Base-by-base conservation (phyloP, 92 coral and sea anemone genomes). In the Bergia puertoricense region DNA sequence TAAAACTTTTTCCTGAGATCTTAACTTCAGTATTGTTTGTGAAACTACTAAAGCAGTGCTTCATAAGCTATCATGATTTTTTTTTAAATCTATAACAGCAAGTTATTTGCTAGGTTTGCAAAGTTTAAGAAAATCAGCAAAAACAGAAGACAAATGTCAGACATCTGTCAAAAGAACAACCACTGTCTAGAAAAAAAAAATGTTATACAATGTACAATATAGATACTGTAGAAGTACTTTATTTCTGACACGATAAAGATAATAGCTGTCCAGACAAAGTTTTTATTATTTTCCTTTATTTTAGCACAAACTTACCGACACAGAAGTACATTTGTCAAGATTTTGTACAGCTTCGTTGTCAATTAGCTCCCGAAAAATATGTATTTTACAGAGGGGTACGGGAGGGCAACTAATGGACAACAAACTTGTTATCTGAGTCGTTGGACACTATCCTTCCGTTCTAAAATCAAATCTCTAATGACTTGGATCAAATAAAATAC, bases 281-380 rank as follows among this genome's bases (percentile, higher is more conserved):
- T 84, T 30, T 84, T 91, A 79, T 81, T 79, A 83, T 88, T 92
- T 88, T 89, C 90, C 85, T 91, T 95, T 95, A 95, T 95, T 95
- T 92, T 94, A 95, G 94, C 96, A 93, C 94, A 93, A 95, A 90
- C 93, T 90, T 92, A 95, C 93, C 98, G 92, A 95, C 92, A 88
- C 87, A 92, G 91, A 88, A 85, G 83, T 86, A 90, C 92, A 89
- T 73, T 88, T 95, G 94, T 91, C 91, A 89, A 95, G 92, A 92
- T 74, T 91, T 93, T 93, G 90, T 95, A 93, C 98, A 95, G 93
- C 79, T 88, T 91, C 85, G 76, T 89, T 89, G 90, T 67, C 87
- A 0, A 84, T 71, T 72, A 84, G 87, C 75, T 84, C 77, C 68
- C 86, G 43, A 48, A 42, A 30, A 80, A 74, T 43, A 72, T 84